A percentile compares a stretch with the other conserved stretches of the same genome.
These are phyloP conservation scores for Prunella strophiata DNA, from an alignment of 2,797 vertebrate genomes.

Conservation along the genomic window DNA sequence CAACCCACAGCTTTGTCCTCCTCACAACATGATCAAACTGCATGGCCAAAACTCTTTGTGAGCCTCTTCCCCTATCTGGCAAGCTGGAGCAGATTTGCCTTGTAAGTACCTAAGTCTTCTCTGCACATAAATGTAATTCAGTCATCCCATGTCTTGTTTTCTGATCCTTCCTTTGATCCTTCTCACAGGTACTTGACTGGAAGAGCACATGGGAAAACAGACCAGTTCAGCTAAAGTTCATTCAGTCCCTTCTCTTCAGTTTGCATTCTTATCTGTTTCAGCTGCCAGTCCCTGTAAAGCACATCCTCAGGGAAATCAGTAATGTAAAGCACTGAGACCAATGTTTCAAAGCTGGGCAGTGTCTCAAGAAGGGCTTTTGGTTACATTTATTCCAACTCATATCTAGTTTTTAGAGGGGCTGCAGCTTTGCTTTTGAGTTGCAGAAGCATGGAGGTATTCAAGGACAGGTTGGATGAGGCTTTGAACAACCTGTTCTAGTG, in stretches of 20 bases:
- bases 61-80: accelerated
- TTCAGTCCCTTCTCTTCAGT: background rate
- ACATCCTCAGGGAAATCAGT: background rate
- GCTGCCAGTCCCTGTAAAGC: background rate
- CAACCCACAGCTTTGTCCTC: background rate
- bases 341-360: background rate
- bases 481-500: background rate
- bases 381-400: background rate
- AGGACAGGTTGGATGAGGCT: background rate
- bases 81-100: background rate
- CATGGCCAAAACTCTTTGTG: background rate
- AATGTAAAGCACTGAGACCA: background rate
- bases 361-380: accelerated
- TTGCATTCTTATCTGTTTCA: background rate
- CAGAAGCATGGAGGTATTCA: background rate
- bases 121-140: background rate
- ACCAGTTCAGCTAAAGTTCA: background rate
- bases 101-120: background rate
- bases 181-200: background rate
- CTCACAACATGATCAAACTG: accelerated
- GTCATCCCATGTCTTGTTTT: background rate
- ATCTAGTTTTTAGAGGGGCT: background rate
- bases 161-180: background rate
- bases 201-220: background rate
- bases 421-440: background rate